Conservation (phyloP, 2,888 invertebrate species). For the Ophion slaviceki region DNA sequence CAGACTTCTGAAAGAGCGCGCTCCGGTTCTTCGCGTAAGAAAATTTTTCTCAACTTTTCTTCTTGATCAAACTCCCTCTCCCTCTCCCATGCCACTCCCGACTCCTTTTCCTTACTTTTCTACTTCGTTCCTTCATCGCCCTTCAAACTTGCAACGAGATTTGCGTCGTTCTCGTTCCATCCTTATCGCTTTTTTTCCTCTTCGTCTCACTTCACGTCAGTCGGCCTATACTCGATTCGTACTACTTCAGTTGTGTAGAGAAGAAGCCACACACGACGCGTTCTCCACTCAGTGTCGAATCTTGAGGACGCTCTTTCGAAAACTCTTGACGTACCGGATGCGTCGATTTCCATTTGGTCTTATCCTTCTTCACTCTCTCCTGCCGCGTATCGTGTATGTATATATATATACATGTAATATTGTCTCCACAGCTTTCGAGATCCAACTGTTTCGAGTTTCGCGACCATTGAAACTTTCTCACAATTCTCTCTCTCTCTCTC, state of each 20-base stretch:
- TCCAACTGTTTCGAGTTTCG: conserved; percentile 44
- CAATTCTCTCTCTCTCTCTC: conserved; percentile 50
- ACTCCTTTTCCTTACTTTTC: conserved; percentile 2
- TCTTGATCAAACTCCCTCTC: conserved; percentile 33
- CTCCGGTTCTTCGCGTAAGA: too few species aligned
- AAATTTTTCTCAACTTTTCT: too few species aligned
- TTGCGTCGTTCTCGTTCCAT: conserved; percentile 48
- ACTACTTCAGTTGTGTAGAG: conserved; percentile 42
- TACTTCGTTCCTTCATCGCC: conserved; percentile 15
- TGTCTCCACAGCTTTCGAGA: conserved; percentile 21
- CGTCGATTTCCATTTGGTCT: conserved; percentile 74
- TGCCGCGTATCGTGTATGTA: conserved; percentile 2
- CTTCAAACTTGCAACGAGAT: conserved; percentile 59
- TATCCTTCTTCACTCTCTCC: conserved; percentile 65
- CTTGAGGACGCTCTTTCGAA: conserved; percentile 48
- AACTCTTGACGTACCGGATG: conserved; percentile 62
- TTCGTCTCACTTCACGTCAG: background rate
- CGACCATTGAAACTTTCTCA: conserved; percentile 65
- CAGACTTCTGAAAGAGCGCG: too few species aligned
- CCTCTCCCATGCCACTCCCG: conserved; percentile 16
- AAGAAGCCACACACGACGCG: conserved; percentile 49
- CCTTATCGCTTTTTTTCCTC: too few species aligned
- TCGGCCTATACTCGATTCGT: conserved; percentile 31
- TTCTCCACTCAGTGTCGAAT: conserved; percentile 32
- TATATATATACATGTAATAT: conserved; percentile 8